These are phyloP conservation scores for Callocephalon fimbriatum DNA, from an alignment of 2,113 vertebrate species.

Conservation along the genomic window DNA sequence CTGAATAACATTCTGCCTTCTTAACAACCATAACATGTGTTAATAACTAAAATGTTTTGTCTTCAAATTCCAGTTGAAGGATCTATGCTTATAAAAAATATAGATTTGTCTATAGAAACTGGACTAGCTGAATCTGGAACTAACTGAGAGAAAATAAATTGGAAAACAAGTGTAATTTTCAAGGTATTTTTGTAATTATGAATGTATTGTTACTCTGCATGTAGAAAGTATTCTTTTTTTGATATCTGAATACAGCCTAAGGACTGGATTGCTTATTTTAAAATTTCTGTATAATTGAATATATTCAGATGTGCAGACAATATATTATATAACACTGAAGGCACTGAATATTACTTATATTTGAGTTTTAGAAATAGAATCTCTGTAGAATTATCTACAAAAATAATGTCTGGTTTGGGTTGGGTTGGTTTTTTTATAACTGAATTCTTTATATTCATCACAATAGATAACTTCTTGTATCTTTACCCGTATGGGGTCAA, in stretches of 20 bases:
- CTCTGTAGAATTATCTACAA: neutral
- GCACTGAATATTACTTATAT: neutral
- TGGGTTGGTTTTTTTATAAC: neutral
- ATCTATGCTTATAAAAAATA: neutral
- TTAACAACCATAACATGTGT: neutral
- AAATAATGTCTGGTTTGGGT: neutral
- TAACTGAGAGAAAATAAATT: neutral
- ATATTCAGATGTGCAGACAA: neutral
- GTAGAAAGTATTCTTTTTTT: neutral
- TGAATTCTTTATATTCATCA: neutral
- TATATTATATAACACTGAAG: neutral
- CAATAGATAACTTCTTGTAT: fast-evolving
- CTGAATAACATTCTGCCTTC: neutral
- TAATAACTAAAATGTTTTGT: neutral
- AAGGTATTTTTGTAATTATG: neutral
- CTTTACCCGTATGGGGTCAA: neutral
- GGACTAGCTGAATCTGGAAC: neutral
- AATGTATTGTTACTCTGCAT: neutral
- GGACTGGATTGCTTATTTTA: neutral
- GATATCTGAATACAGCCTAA: neutral
- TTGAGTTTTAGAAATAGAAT: neutral
- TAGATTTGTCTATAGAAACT: neutral
- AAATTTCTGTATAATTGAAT: neutral
- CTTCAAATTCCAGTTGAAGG: neutral
- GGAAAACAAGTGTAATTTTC: neutral